Base-by-base conservation (phyloP, 2,797 vertebrate species). In the Tangara arthus region DNA sequence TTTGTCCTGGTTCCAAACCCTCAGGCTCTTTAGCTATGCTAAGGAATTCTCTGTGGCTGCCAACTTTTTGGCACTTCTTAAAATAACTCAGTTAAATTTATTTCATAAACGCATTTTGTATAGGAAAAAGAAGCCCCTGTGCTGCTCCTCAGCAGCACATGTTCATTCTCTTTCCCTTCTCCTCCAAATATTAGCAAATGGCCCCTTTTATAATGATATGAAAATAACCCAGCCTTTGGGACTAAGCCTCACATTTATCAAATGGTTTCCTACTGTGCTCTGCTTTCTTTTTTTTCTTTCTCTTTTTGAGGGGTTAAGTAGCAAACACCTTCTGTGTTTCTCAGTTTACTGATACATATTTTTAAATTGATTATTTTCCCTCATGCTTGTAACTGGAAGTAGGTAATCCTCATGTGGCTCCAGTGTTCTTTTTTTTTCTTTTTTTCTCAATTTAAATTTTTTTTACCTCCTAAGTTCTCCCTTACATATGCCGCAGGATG, bases 11-110 rank as follows among this genome's bases (percentile, higher is more conserved):
- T 30, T 93, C n/a, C 30, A 3, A 60, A 44, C 44, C 68, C 60
- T 77, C 61, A 57, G 49, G 72, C 53, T 75, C 72, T 85, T 82
- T 65, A 75, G 78, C 78, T 82, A 0, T 75, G 60, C 56, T 75
- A 65, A 93, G 61, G 86, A 57, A 71, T 80, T 92, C 64, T 95
- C 39, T 6, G 11, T 55, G 69, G 81, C 50, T 92, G 92, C 87
- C 79, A 77, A 52, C 37, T 73, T 61, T 49, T 68, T 89, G 71
- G 53, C 72, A 68, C 84, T 42, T 87, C 87, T 89, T 82, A 85
- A 91, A 94, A 94, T 94, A 95, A 70, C 68, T 70, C 28, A 1
- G 44, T 94, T 92, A 80, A 91, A 89, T 92, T 83, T 85, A 86
- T 21, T 82, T 47, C 41, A 52, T 71, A 69, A 91, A 73, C 60